These are phyloP conservation scores for Arion vulgaris DNA, from an alignment of 1,140 invertebrate genomes.

Conservation along the genomic window DNA sequence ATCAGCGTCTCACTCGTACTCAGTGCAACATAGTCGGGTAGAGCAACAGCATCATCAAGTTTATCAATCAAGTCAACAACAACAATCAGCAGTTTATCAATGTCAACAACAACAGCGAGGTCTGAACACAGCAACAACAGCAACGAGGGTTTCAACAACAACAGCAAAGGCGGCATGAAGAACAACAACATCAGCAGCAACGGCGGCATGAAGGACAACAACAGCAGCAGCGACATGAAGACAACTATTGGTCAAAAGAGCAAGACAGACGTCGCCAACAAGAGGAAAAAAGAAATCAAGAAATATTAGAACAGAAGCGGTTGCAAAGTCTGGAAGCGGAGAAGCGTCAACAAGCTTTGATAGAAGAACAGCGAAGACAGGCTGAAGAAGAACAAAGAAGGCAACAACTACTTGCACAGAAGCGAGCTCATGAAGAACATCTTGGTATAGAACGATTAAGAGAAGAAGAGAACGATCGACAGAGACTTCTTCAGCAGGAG, in stretches of 20 bases:
- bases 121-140: no score
- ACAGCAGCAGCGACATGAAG: not conserved
- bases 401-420: not conserved
- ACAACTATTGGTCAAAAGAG: not conserved
- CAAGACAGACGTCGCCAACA: not conserved
- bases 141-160: no score
- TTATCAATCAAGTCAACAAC: slow-evolving; percentile 4
- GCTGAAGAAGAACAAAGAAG: not conserved
- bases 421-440: not conserved
- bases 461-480: not conserved
- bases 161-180: no score
- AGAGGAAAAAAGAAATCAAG: not conserved
- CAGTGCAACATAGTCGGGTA: not conserved
- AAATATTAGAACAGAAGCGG: not conserved
- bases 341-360: not conserved
- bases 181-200: no score
- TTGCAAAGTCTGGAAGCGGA: not conserved
- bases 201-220: no score
- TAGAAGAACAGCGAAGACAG: not conserved
- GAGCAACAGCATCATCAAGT: slow-evolving; percentile 23
- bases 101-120: not conserved
- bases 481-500: not conserved
- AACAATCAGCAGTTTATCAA: not conserved
- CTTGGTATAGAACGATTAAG: not conserved
- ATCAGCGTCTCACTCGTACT: not conserved